Base-by-base conservation (phyloP, 2,797 vertebrate species). In the Anableps anableps region DNA sequence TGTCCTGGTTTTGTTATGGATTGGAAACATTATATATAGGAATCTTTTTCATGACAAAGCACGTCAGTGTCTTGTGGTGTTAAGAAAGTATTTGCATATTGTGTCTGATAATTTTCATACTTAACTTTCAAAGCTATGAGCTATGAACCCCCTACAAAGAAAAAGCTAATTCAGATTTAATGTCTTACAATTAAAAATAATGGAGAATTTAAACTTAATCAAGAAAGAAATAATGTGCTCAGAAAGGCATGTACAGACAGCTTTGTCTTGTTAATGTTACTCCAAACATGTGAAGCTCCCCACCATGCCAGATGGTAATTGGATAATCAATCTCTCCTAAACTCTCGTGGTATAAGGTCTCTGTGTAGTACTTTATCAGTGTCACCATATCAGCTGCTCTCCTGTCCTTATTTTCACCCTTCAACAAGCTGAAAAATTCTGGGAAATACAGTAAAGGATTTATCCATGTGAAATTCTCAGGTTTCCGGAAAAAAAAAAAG, bases 271-370 rank as follows among this genome's bases (percentile, higher is more conserved):
- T 95, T 94, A 94, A 88, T 87, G 88, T 83, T 48, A 41, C 90
- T 86, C 82, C 82, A 87, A 88, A 88, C 90, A 86, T 79, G 80
- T 72, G 84, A 85, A 71, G 82, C 81, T 73, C 86, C 81, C 84
- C 80, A 78, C 88, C 72, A 13, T 82, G 87, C 80, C 80, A 79
- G 87, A 90, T 92, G 86, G 91, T 96, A 94, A 96, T 95, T 94
- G 91, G 89, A 94, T 92, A 90, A 96, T 95, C 94, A 95, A 95
- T 95, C 93, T 95, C 88, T 80, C 53, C 89, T 91, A 93, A 94
- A 93, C 86, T 87, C 88, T 80, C 16, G 78, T 84, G 88, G 89
- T 89, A 80, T 66, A 47, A 89, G 85, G 84, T 75, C 78, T 80
- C 48, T 66, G 38, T 43, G 51, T 29, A 85, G 90, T 66, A 78